phyloP scores from a whole-genome alignment of 2,113 vertebrate species.

The Struthidea cinerea region DNA sequence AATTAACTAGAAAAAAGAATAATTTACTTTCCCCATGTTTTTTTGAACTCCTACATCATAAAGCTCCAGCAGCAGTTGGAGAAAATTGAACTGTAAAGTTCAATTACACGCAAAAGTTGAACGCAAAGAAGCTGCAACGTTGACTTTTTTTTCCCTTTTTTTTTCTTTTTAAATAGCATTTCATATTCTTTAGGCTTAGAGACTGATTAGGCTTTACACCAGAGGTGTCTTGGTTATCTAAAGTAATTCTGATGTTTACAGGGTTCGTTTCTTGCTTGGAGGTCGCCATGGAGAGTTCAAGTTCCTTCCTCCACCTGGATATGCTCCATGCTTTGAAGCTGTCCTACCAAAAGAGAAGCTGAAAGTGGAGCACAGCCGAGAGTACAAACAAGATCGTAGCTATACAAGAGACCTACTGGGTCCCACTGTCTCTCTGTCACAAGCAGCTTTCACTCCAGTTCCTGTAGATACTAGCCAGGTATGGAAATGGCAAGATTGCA shows the following conservation, averaged over 20 bases:
- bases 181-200: not conserved
- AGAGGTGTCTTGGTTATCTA: not conserved
- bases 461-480: constrained; percentile 95
- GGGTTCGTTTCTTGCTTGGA: constrained; percentile 89
- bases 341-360: constrained; percentile 91
- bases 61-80: not conserved
- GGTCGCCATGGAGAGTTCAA: constrained; percentile 96
- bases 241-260: constrained; percentile 44
- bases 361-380: constrained; percentile 86
- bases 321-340: constrained; percentile 92
- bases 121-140: not conserved
- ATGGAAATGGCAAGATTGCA: not conserved
- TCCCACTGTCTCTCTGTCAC: constrained; percentile 85
- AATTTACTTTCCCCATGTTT: not conserved
- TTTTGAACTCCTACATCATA: not conserved
- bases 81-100: not conserved
- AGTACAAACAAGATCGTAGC: constrained; percentile 82
- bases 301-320: constrained; percentile 92
- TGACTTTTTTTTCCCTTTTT: rapidly evolving
- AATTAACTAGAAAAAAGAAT: not conserved
- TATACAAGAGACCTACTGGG: constrained; percentile 83
- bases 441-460: constrained; percentile 90
- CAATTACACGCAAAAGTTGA: no score
- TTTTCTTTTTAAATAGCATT: rapidly evolving
- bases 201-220: not conserved